Evolutionary conservation across 1,140 invertebrate species (phyloP), one percentile per base, ranked within the genome.

Genomic region (Wiebesia pumilae): DNA sequence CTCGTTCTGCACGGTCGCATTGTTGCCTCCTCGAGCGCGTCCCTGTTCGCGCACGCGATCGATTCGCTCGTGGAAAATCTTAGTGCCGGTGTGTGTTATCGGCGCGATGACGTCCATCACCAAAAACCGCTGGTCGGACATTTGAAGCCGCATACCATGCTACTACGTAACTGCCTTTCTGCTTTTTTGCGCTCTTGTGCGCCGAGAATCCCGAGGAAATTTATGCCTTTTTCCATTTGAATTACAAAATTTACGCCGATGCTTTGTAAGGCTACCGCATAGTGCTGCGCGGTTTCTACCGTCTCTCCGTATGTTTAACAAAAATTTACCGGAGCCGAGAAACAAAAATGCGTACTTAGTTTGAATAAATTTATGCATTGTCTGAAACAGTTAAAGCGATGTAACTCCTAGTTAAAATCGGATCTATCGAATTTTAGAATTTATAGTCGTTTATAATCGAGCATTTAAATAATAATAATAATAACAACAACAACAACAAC

Each of bases 11-110:
- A 81, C 54, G 58, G 35, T 58, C 6, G 19, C 62, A 82, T 71
- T 82, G 81, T 54, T 67, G 40, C 62, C 35, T 67, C 58, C 35
- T 81, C 83, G 38, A 78, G 73, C 75, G 73, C 73, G 73, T 75
- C 73, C 40, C 40, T 16, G 19, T 47, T 47, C 40, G 38, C 73
- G 19, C 27, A 40, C 73, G 12, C 19, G 47, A n/a, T 24, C 81
- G 43, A 67, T 78, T 84, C 75, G 83, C 47, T 79, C 78, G 65
- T 84, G 83, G 75, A 33, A 79, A 84, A 84, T 84, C 73, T 79
- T 43, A 33, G 73, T 40, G 47, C 4, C n/a, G 12, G 9, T 54
- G 16, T n/a, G 10, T 51, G 75, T 54, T 30, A 21, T 0, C 47
- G 47, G n/a, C 30, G 33, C 40, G 54, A 43, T 10, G 14, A 62